A percentile compares a stretch with the other conserved stretches of the same genome.
phyloP scores from a whole-genome alignment of 2,797 vertebrate species.

The Brotogeris chrysoptera region DNA sequence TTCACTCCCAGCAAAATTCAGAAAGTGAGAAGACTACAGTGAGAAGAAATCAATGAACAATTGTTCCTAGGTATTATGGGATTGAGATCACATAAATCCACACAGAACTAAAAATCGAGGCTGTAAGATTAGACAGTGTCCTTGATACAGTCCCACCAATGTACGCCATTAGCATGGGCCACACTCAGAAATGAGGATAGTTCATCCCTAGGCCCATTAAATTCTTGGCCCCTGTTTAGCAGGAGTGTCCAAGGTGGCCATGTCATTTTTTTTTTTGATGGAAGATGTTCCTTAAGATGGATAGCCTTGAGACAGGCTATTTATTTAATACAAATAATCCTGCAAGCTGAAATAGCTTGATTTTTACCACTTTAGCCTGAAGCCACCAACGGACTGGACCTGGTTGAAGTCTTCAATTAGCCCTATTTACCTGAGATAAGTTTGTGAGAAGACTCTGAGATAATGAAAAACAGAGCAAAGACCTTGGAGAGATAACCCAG shows the following conservation, averaged over 20 bases:
- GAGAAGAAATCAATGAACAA: background rate
- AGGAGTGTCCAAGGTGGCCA: background rate
- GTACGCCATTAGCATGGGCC: background rate
- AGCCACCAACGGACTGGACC: background rate
- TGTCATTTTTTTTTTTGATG: background rate
- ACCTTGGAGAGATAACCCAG: background rate
- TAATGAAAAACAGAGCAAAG: background rate
- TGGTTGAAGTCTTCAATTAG: background rate
- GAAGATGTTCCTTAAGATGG: background rate
- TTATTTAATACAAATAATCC: background rate
- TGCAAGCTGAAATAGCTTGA: background rate
- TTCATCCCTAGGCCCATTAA: background rate
- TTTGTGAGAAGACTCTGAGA: background rate
- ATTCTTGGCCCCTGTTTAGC: background rate
- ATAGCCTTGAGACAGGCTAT: background rate
- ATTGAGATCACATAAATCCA: background rate
- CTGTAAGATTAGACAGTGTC: background rate
- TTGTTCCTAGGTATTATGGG: background rate
- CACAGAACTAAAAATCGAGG: background rate
- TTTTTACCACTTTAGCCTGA: background rate
- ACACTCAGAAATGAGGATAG: background rate
- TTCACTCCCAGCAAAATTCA: background rate
- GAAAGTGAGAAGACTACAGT: background rate
- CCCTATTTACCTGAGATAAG: background rate
- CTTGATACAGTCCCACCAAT: background rate